Conservation (phyloP, 2,797 vertebrate genomes). For the Carapus acus region DNA sequence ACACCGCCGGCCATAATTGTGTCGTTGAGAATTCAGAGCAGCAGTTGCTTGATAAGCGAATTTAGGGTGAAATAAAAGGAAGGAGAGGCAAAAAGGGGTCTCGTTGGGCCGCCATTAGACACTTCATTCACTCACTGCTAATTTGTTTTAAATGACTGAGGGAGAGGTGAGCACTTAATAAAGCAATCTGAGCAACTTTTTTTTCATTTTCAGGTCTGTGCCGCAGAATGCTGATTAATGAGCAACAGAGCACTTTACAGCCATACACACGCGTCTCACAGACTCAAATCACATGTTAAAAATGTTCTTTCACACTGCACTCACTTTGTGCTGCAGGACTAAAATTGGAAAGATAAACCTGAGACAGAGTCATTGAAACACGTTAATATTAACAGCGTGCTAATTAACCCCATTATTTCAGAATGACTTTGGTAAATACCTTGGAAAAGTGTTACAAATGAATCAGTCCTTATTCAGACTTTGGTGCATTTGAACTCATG, state of each 20-base stretch:
- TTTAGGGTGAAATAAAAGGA: conserved; percentile 71
- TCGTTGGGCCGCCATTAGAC: conserved; percentile 65
- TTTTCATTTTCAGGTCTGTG: conserved; percentile 36
- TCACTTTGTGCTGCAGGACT: conserved; percentile 37
- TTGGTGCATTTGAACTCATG: conserved; percentile 35
- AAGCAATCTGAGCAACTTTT: conserved; percentile 46
- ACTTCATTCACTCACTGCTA: conserved; percentile 62
- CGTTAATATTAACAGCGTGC: background rate
- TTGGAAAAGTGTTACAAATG: conserved; percentile 50
- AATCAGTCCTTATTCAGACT: conserved; percentile 61
- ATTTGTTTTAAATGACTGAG: conserved; percentile 74
- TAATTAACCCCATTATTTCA: too few species aligned
- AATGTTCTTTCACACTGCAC: conserved; percentile 43
- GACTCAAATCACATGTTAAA: conserved; percentile 36
- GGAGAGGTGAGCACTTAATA: conserved; percentile 65
- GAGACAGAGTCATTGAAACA: too few species aligned
- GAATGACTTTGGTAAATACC: conserved; percentile 6
- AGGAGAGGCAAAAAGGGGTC: conserved; percentile 52
- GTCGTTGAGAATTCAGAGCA: conserved; percentile 78
- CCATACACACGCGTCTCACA: conserved; percentile 1
- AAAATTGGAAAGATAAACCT: too few species aligned
- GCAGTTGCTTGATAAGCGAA: conserved; percentile 75
- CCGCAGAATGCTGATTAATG: conserved; percentile 56
- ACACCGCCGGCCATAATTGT: conserved; percentile 76
- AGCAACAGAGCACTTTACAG: conserved; percentile 52